Evolutionary conservation across 1,140 invertebrate genomes (phyloP), one percentile per base, ranked within the genome.

Genomic region (Panulirus ornatus): DNA sequence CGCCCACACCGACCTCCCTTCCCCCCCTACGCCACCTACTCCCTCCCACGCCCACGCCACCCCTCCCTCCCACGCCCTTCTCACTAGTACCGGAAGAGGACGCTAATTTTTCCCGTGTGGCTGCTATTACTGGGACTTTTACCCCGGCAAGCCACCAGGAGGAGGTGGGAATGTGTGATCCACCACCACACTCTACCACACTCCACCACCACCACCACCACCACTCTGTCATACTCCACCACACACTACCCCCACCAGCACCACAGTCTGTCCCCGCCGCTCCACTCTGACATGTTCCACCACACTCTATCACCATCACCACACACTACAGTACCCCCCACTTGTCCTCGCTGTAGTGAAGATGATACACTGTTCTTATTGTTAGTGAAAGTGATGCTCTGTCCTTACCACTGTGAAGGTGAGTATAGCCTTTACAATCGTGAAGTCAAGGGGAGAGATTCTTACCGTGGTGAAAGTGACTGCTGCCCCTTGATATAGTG

Each of bases 111-210:
- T 78, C 9, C 75, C 19, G 44, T n/a, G 75, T 78, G 11, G 38
- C 75, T 78, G n/a, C 75, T 44, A 78, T 78, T 78, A 78, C 75
- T 14, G 40, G 75, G 75, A 78, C n/a, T 78, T 78, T 78, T 78
- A 78, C 27, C n/a, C 40, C 75, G 40, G 75, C 44, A 3, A n/a
- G 3, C 30, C n/a, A 66, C 30, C n/a, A 66, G n/a, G 22, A 27
- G n/a, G 22, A 27, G 58, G 36, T 19, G 9, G 44, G 75, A 47
- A 40, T 78, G 75, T 42, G 75, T 8, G 34, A 42, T 22, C 8
- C 19, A 19, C 34, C 36, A 22, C 36, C 40, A 16, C 34, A 42
- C 36, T 30, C 70, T 71, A 54, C 51, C 51, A 54, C 3, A 66
- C 54, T 1, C 0, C 1, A 27, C 11, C 58, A 27, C 11, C n/a